These are phyloP conservation scores for Halictus rubicundus DNA, from an alignment of 1,140 invertebrate species.

Conservation along the genomic window DNA sequence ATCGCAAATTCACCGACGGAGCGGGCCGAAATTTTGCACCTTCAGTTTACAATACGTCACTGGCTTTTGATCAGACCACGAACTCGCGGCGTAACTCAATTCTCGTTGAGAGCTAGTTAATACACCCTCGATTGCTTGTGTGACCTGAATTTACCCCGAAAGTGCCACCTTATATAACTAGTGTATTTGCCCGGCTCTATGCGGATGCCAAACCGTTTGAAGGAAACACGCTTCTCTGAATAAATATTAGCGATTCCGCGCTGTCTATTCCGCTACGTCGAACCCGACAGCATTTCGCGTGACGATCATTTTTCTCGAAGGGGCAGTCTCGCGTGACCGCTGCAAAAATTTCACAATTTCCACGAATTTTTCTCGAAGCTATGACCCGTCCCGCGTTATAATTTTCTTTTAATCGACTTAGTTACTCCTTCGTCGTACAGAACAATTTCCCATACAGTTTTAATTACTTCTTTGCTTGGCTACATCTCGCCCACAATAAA, in stretches of 20 bases:
- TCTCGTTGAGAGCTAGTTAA: slow-evolving; percentile 60
- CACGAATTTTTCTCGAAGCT: too few species aligned
- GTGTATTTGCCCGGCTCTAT: slow-evolving; percentile 43
- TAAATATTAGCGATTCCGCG: slow-evolving; percentile 24
- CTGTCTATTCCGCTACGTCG: neutral
- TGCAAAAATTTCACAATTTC: too few species aligned
- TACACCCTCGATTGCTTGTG: slow-evolving; percentile 61
- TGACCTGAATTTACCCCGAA: slow-evolving; percentile 60
- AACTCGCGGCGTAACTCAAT: slow-evolving; percentile 58
- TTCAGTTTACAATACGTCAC: slow-evolving; percentile 50
- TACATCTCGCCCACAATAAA: too few species aligned
- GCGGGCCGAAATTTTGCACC: slow-evolving; percentile 46
- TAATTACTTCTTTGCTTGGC: too few species aligned
- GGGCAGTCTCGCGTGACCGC: too few species aligned
- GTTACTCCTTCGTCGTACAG: too few species aligned
- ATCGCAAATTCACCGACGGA: slow-evolving; percentile 8
- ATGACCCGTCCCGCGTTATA: too few species aligned
- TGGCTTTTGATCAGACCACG: slow-evolving; percentile 51
- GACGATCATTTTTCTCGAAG: neutral
- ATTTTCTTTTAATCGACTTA: too few species aligned
- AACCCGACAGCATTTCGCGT: neutral
- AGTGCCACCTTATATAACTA: slow-evolving; percentile 50
- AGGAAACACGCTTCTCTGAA: slow-evolving; percentile 32
- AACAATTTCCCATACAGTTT: too few species aligned
- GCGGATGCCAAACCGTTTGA: slow-evolving; percentile 40